Evolutionary conservation across 2,888 invertebrate species (phyloP).

Genomic region (Morpho helenor): DNA sequence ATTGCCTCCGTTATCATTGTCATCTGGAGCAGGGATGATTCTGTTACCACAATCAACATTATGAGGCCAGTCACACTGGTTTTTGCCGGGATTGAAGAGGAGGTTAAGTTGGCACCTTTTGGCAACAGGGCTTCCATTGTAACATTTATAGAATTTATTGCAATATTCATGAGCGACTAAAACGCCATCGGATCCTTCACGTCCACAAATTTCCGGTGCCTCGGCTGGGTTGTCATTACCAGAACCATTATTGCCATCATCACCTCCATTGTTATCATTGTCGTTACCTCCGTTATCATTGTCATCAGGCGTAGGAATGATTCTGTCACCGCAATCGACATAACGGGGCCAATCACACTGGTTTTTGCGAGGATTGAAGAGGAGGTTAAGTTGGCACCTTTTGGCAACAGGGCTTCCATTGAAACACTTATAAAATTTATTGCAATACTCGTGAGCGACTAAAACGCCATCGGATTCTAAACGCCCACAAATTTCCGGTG

Average conservation of each 20-base stretch:
- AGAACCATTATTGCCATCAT: constrained; percentile 6
- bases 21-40: neutral
- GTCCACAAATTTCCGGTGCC: constrained; percentile 33
- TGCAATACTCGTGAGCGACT: constrained; percentile 41
- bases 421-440: constrained; percentile 38
- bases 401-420: constrained; percentile 29
- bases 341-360: constrained; percentile 39
- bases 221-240: constrained; percentile 29
- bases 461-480: constrained; percentile 35
- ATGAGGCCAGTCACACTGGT: constrained; percentile 40
- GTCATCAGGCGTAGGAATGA: constrained; percentile 22
- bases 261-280: constrained; percentile 8
- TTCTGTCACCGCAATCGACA: constrained; percentile 35
- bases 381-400: constrained; percentile 31
- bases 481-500: constrained; percentile 32
- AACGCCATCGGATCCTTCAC: constrained; percentile 33
- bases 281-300: constrained; percentile 4
- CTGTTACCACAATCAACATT: constrained; percentile 43
- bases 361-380: constrained; percentile 34
- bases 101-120: constrained; percentile 34
- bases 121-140: constrained; percentile 34
- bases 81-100: constrained; percentile 35
- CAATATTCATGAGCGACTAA: constrained; percentile 44
- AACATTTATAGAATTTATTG: constrained; percentile 42
- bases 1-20: neutral